Percentiles rank a stretch among this genome's conserved stretches.
Conservation (phyloP, 2,888 invertebrate genomes). For the Caenorhabditis auriculariae region DNA sequence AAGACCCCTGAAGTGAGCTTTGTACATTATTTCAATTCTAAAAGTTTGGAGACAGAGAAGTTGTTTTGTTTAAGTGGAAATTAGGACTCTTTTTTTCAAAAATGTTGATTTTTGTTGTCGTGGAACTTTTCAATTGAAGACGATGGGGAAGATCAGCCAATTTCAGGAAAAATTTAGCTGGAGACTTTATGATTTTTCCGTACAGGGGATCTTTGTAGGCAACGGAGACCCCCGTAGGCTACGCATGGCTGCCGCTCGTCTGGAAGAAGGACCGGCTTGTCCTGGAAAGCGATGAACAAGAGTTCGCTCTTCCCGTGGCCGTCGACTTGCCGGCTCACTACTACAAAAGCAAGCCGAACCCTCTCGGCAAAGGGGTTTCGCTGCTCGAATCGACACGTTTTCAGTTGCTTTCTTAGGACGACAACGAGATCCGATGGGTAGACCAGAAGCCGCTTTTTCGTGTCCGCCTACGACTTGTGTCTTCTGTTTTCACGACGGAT, state of each 20-base stretch:
- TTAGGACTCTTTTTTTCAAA: too few species aligned
- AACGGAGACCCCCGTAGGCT: slow-evolving; percentile 76
- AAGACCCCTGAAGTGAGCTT: slow-evolving; percentile 46
- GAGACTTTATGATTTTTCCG: neutral
- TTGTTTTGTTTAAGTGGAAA: too few species aligned
- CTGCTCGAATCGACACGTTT: neutral
- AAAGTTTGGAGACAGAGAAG: too few species aligned
- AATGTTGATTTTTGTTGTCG: too few species aligned
- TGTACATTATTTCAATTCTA: neutral
- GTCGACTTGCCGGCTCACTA: slow-evolving; percentile 85
- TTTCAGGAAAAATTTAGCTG: slow-evolving; percentile 3
- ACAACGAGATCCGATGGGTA: slow-evolving; percentile 89
- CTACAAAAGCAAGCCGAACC: slow-evolving; percentile 83
- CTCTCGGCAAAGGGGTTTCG: slow-evolving; percentile 83
- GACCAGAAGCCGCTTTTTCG: slow-evolving; percentile 85
- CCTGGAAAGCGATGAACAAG: slow-evolving; percentile 79
- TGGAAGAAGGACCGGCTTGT: slow-evolving; percentile 71
- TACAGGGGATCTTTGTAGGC: slow-evolving; percentile 8
- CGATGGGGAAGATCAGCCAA: too few species aligned
- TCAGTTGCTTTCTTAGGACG: slow-evolving; percentile 68
- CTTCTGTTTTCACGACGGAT: slow-evolving; percentile 79
- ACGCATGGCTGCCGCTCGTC: slow-evolving; percentile 87
- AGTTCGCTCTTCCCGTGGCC: slow-evolving; percentile 77
- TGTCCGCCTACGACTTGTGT: slow-evolving; percentile 80
- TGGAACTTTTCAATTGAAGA: too few species aligned